Evolutionary conservation across 2,113 vertebrate genomes (phyloP).

Genomic region (Nannospalax galili): DNA sequence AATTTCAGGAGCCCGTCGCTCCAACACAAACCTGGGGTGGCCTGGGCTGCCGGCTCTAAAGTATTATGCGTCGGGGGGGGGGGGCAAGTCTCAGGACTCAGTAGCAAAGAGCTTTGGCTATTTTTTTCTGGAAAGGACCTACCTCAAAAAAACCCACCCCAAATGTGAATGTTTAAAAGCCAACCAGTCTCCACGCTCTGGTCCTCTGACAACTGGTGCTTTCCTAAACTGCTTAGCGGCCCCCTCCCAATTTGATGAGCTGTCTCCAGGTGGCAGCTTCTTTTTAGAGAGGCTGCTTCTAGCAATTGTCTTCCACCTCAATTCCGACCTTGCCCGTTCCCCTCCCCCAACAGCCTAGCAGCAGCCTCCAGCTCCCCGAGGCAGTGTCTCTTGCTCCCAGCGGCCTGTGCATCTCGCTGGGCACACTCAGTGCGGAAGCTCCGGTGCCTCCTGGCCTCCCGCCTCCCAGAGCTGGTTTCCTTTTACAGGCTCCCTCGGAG

Average conservation of each 20-base stretch:
- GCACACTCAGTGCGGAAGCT: not conserved
- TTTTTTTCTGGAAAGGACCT: slow-evolving; percentile 20
- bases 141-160: not conserved
- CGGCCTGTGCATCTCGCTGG: not conserved
- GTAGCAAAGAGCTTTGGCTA: not conserved
- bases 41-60: not conserved
- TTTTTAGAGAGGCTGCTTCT: slow-evolving; percentile 22
- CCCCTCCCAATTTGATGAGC: not conserved
- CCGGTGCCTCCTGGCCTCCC: not conserved
- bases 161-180: slow-evolving; percentile 31
- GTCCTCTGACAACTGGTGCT: not conserved
- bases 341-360: not conserved
- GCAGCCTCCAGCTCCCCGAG: not conserved
- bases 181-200: not conserved
- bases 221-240: not conserved
- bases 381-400: not conserved
- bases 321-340: not conserved
- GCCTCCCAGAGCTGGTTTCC: slow-evolving; percentile 44
- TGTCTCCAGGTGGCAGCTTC: not conserved
- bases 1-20: not conserved
- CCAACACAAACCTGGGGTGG: not conserved
- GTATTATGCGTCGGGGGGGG: not conserved
- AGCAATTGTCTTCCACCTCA: not conserved
- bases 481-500: slow-evolving; percentile 55
- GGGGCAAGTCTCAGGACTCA: not conserved